Evolutionary conservation across 53 echinoderm and acorn worm species (phyloP), one percentile per base, ranked within the genome.

Genomic region (Luidia sarsii): DNA sequence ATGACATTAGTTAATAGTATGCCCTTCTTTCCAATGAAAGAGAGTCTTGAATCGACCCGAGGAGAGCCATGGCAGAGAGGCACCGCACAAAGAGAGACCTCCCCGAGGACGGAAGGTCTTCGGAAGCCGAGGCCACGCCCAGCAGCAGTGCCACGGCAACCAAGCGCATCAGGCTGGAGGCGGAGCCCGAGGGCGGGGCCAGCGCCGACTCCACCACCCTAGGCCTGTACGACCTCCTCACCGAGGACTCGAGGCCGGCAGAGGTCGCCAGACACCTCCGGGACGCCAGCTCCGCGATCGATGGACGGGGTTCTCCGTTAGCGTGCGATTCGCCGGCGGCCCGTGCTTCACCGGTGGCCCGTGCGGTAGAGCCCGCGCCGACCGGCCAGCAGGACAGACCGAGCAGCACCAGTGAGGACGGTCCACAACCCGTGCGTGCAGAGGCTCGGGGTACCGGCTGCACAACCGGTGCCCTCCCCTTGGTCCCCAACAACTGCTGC

Each of bases 101-200:
- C 31, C 57, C 77, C 6, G 77, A 69, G n/a, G 49, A 16, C 31
- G 50, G 28, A 29, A 57, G 30, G 27, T 29, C 18, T 18, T 59
- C 75, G 7, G 75, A 75, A 75, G 75, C 75, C 11, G 75, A 75
- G 29, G 48, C 77, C 10, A 68, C 43, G 46, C 46, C 77, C 15
- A 39, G 48, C 30, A 18, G 38, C 60, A 46, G 59, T 41, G 9
- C 6, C 10, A 18, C 31, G 37, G 19, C 33, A 30, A 77, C 29
- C 77, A 77, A 77, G 46, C 43, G 77, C 20, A 28, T 59, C 31
- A 59, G 61, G 46, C 15, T 59, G 14, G 37, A 19, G n/a, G 77
- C 59, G 46, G 48, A 60, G 18, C 10, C 33, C 7, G 29, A 32
- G 1, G 61, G 48, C 9, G n/a, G n/a, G 28, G 27, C 32, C 10